phyloP scores from a whole-genome alignment of 2,797 vertebrate genomes.

The Liasis olivaceus region DNA sequence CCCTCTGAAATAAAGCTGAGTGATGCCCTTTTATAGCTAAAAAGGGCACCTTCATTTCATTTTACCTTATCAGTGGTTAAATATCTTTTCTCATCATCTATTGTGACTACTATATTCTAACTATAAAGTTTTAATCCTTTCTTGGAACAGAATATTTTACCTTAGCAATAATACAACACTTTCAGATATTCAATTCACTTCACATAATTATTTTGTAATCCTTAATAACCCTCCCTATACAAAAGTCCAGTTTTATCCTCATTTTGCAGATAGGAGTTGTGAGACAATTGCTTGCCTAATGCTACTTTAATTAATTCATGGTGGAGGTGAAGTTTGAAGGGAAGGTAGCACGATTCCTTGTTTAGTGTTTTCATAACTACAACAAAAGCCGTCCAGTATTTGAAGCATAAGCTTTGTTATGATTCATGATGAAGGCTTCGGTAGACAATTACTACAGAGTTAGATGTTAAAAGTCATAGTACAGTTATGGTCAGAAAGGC shows the following conservation, averaged over 20 bases:
- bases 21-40: background rate
- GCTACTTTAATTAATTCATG: background rate
- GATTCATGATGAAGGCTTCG: no score
- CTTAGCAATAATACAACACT: background rate
- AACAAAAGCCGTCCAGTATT: background rate
- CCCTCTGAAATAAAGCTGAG: background rate
- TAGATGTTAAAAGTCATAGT: background rate
- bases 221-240: background rate
- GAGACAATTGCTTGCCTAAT: background rate
- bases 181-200: background rate
- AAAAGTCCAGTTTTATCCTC: background rate
- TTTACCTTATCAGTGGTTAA: background rate
- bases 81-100: background rate
- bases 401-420: background rate
- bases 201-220: background rate
- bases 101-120: background rate
- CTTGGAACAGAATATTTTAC: background rate
- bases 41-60: background rate
- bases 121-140: background rate
- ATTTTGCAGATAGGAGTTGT: background rate
- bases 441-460: background rate
- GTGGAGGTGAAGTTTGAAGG: background rate
- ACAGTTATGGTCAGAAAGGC: background rate
- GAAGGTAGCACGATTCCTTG: background rate
- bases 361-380: background rate